A percentile compares a stretch with the other conserved stretches of the same genome.
Evolutionary conservation across 2,888 invertebrate genomes (phyloP).

Genomic region (Strigamia crassipes): DNA sequence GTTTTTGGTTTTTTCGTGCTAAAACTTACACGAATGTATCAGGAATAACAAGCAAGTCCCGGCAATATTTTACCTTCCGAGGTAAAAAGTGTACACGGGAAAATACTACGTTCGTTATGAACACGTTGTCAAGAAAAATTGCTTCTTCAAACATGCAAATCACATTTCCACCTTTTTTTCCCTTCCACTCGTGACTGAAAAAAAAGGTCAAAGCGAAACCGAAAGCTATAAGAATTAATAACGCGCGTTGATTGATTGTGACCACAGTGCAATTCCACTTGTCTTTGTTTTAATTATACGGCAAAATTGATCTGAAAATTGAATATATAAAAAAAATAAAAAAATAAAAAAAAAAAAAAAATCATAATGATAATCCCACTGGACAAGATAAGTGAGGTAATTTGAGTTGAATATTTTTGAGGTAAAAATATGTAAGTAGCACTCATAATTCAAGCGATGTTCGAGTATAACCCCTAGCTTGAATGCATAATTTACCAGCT

Average conservation of each 20-base stretch:
- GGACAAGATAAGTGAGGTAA: not conserved
- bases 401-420: constrained; percentile 25
- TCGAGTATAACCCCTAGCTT: constrained; percentile 23
- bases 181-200: not conserved
- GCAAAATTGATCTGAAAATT: not conserved
- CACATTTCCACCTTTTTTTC: not conserved
- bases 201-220: not conserved
- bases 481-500: constrained; percentile 40
- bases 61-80: not conserved
- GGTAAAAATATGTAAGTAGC: constrained; percentile 33
- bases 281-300: not conserved
- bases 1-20: not conserved
- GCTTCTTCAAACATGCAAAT: constrained; percentile 14
- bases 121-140: not conserved
- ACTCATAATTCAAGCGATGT: constrained; percentile 37
- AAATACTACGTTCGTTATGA: not conserved
- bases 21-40: not conserved
- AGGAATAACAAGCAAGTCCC: not conserved
- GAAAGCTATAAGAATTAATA: too few relatives aligned
- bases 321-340: too few relatives aligned
- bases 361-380: not conserved
- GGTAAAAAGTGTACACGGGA: not conserved
- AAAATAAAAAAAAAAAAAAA: not conserved
- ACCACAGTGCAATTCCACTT: not conserved
- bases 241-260: too few relatives aligned